Evolutionary conservation across 2,797 vertebrate genomes (phyloP).

Genomic region (Pseudopleuronectes americanus): DNA sequence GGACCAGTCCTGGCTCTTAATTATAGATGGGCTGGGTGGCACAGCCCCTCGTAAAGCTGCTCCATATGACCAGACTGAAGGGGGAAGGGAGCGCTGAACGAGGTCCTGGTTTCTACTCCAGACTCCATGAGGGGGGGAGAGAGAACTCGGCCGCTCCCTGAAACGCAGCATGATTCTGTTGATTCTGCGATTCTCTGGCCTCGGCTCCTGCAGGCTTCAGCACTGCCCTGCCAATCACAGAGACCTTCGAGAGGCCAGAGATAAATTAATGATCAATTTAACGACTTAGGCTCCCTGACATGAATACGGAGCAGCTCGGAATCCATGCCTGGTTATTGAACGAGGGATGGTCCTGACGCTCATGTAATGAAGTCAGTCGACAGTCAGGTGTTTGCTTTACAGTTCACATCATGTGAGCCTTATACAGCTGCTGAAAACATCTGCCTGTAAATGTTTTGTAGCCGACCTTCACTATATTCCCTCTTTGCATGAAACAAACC

Average conservation of each 20-base stretch:
- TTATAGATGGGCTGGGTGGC: constrained; percentile 73
- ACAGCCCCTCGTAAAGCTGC: constrained; percentile 60
- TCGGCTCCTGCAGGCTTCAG: constrained; percentile 28
- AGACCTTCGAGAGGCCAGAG: constrained; percentile 18
- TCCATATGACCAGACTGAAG: constrained; percentile 45
- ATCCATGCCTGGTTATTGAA: constrained; percentile 29
- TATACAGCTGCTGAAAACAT: constrained; percentile 40
- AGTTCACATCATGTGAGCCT: constrained; percentile 15
- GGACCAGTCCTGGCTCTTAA: constrained; percentile 60
- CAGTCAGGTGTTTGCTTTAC: constrained; percentile 1
- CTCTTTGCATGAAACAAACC: background rate
- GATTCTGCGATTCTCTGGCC: constrained; percentile 49
- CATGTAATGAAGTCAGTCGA: constrained; percentile 6
- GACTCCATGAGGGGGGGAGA: constrained; percentile 32
- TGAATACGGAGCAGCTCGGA: constrained; percentile 60
- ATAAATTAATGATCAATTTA: constrained; percentile 63
- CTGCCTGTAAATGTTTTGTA: constrained; percentile 21
- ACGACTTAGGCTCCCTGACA: constrained; percentile 1
- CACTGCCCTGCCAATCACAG: constrained; percentile 47
- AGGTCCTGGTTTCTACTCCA: constrained; percentile 36
- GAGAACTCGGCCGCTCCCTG: constrained; percentile 26
- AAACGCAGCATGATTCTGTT: constrained; percentile 44
- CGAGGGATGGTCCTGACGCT: background rate
- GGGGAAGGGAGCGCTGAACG: constrained; percentile 21
- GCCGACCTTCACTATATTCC: constrained; percentile 20